Evolutionary conservation across 1,140 invertebrate species (phyloP), one percentile per base, ranked within the genome.

Genomic region (Lutraria rhynchaena): DNA sequence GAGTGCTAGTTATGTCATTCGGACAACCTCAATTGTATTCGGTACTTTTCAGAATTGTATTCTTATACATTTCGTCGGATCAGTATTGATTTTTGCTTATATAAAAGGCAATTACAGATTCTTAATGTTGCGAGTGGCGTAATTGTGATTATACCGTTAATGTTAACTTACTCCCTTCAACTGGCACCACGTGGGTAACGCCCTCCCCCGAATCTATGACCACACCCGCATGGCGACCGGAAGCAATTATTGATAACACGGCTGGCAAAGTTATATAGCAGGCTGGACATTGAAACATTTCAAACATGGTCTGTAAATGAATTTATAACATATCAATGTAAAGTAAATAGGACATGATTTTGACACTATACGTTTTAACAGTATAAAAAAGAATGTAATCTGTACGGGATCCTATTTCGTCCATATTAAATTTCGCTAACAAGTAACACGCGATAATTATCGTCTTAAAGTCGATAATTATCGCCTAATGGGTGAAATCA

Each of bases 211-310:
- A 96, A 91, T 98, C 96, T 80, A 98, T 93, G 7, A 98, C 96
- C 88, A 98, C 96, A 94, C 97, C 97, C 87, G 97, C 98, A 90
- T 96, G 97, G 95, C 97, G 95, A 93, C 97, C 97, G 90, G 96
- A 97, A 85, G 97, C 96, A 92, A 98, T 98, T 86, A 98, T 92
- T 29, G 97, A 97, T 60, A 98, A 94, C 55, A 98, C 97, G 82
- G 97, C 97, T 91, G 98, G 96, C 92, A 97, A 97, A 82, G 96
- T 96, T 1, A 98, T 96, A 89, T 98, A 97, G 96, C 97, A 97
- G 73, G 96, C 97, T 1, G 96, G 96, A 55, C 95, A 96, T 94
- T 97, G 97, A 95, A 98, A 97, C 17, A 75, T 89, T 75, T 90
- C 89, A 55, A 90, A 90, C 87, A 90, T 88, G 33, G 90, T 89